Evolutionary conservation across 2,113 vertebrate species (phyloP).

Genomic region (Sula dactylatra): DNA sequence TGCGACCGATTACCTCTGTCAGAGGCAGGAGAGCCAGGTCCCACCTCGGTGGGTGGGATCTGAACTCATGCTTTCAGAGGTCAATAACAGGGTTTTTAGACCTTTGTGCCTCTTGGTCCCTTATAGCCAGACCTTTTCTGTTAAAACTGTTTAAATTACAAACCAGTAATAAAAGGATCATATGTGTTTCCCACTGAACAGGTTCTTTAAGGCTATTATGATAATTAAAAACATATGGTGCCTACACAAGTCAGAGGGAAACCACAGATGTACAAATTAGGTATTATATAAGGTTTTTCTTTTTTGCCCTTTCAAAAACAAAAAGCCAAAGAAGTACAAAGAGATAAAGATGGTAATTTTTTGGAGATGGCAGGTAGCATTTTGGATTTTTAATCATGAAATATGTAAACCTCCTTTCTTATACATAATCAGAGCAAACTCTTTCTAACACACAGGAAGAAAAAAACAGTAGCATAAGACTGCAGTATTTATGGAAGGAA

Average conservation of each 20-base stretch:
- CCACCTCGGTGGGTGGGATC: conserved; percentile 78
- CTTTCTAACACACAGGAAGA: background rate
- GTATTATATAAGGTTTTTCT: conserved; percentile 82
- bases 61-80: conserved; percentile 74
- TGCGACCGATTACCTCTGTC: conserved; percentile 83
- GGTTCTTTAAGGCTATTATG: conserved; percentile 91
- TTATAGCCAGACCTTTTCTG: conserved; percentile 74
- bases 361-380: conserved; percentile 44
- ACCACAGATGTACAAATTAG: conserved; percentile 89
- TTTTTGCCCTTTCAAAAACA: conserved; percentile 75
- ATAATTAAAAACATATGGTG: conserved; percentile 94
- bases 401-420: conserved; percentile 61
- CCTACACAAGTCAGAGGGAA: conserved; percentile 77
- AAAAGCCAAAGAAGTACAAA: conserved; percentile 65
- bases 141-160: conserved; percentile 83
- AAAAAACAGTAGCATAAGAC: background rate
- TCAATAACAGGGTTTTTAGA: conserved; percentile 72
- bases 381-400: conserved; percentile 67
- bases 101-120: conserved; percentile 71
- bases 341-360: conserved; percentile 50
- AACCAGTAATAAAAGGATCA: conserved; percentile 82
- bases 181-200: conserved; percentile 81
- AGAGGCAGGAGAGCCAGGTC: conserved; percentile 60
- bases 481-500: conserved; percentile 64
- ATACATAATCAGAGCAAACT: conserved; percentile 59